Evolutionary conservation across 2,888 invertebrate species (phyloP).

Genomic region (Chaitophorus viminalis): DNA sequence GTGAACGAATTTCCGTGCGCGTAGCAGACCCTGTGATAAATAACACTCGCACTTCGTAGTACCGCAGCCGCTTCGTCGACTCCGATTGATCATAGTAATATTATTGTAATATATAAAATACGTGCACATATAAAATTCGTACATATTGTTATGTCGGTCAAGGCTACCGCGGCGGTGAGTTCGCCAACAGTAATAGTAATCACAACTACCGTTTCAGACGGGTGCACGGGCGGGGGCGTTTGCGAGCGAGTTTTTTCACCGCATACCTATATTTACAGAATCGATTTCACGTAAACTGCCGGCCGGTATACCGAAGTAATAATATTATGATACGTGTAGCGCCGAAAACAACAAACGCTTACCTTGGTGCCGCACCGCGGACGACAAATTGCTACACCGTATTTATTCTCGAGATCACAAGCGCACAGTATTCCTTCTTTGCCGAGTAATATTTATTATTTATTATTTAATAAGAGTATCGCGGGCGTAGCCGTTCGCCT

Average conservation of each 20-base stretch:
- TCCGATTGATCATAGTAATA: neutral
- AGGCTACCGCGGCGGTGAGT: constrained; percentile 29
- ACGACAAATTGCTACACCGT: constrained; percentile 18
- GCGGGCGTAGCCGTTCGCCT: constrained; percentile 39
- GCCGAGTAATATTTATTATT: neutral
- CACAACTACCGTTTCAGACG: neutral
- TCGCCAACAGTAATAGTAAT: constrained; percentile 11
- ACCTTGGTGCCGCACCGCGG: constrained; percentile 46
- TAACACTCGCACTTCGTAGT: neutral
- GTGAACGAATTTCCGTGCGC: neutral
- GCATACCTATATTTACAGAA: too few relatives aligned
- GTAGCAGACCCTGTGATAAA: neutral
- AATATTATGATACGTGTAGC: neutral
- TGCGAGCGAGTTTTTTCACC: neutral
- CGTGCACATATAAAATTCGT: neutral
- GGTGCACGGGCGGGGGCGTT: neutral
- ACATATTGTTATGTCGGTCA: constrained; percentile 35
- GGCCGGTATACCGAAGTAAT: neutral
- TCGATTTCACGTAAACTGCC: neutral
- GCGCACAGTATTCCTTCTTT: neutral
- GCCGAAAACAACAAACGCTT: constrained; percentile 4
- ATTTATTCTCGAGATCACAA: neutral
- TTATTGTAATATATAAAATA: constrained; percentile 1
- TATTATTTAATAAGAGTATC: neutral
- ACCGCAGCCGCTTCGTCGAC: neutral